phyloP scores from a whole-genome alignment of 2,797 vertebrate genomes.

The Sebastes reedi region DNA sequence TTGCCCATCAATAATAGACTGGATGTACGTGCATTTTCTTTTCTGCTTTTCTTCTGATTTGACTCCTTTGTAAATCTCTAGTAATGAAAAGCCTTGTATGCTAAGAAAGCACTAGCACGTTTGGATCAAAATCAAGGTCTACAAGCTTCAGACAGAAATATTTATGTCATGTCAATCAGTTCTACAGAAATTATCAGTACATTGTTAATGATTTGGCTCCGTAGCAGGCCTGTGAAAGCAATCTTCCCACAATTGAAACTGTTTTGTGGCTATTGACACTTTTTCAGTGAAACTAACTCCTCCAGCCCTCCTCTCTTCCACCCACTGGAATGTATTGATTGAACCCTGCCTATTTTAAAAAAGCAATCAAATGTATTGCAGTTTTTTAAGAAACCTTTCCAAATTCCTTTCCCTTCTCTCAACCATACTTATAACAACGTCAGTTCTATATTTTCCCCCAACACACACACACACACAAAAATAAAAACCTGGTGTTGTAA shows the following conservation, averaged over 20 bases:
- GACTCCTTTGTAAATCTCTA: not conserved
- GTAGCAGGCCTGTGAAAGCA: not conserved
- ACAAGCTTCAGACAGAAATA: not conserved
- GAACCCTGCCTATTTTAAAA: not conserved
- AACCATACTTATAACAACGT: not conserved
- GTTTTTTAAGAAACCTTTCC: not conserved
- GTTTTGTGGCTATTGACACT: not conserved
- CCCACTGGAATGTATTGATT: not conserved
- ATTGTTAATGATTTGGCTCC: not conserved
- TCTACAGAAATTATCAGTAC: not conserved
- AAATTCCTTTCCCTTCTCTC: not conserved
- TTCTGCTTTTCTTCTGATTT: not conserved
- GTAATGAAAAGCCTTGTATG: not conserved
- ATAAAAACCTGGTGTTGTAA: conserved; percentile 3
- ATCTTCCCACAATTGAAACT: not conserved
- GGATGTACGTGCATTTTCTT: not conserved
- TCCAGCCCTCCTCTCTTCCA: not conserved
- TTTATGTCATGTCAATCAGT: not conserved
- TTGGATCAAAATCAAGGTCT: not conserved
- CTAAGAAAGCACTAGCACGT: not conserved
- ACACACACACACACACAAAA: not conserved
- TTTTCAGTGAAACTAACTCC: not conserved
- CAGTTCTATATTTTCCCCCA: not conserved
- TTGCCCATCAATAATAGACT: not conserved
- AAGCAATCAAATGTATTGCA: conserved; percentile 2